Evolutionary conservation across 2,888 invertebrate genomes (phyloP).

Genomic region (Pyrgus malvae): DNA sequence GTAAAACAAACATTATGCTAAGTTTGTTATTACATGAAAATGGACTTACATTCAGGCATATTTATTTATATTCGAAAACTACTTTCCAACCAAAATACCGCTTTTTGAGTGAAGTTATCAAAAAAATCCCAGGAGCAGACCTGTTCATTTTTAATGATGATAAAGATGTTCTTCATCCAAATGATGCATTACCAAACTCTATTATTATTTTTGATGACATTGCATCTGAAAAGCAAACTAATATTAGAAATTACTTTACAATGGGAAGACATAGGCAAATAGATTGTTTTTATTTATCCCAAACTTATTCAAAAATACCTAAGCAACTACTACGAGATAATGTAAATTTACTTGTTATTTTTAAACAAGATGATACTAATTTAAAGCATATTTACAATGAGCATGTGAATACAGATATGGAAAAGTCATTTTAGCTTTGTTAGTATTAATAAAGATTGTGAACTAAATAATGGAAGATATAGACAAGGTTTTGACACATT

Average conservation of each 20-base stretch:
- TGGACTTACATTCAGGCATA: constrained; percentile 29
- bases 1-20: constrained; percentile 33
- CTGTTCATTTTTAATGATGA: too few relatives aligned
- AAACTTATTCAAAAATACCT: constrained; percentile 42
- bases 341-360: constrained; percentile 36
- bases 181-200: constrained; percentile 12
- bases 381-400: constrained; percentile 40
- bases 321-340: constrained; percentile 43
- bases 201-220: constrained; percentile 29
- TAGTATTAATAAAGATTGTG: too few relatives aligned
- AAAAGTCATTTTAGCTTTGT: background rate
- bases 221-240: constrained; percentile 22
- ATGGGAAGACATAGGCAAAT: constrained; percentile 22
- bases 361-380: constrained; percentile 39
- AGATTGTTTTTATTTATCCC: constrained; percentile 32
- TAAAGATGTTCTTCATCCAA: constrained; percentile 14
- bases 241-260: constrained; percentile 21
- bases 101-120: constrained; percentile 26
- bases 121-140: constrained; percentile 24
- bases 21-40: constrained; percentile 32
- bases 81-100: constrained; percentile 31
- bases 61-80: constrained; percentile 33
- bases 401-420: constrained; percentile 25
- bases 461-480: too few relatives aligned
- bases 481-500: background rate